These are phyloP conservation scores for Hymenopus coronatus DNA, from an alignment of 2,888 invertebrate genomes.

Conservation along the genomic window DNA sequence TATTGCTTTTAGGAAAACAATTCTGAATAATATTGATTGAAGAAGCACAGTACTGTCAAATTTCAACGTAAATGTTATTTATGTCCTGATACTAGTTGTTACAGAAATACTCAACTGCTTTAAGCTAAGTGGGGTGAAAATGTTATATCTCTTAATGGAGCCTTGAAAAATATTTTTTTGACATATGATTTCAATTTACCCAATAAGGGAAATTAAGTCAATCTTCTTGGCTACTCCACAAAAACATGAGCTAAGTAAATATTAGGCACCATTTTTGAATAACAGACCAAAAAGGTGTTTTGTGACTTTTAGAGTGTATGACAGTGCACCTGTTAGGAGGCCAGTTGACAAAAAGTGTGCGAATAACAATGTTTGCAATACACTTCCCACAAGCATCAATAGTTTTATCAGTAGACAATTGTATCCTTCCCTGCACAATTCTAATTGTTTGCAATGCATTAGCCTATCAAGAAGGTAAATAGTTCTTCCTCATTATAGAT, in stretches of 20 bases:
- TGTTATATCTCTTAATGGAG: constrained; percentile 37
- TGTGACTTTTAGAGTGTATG: constrained; percentile 38
- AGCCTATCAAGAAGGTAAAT: too few species aligned
- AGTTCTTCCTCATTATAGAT: too few species aligned
- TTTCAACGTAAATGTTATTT: too few species aligned
- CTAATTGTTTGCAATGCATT: too few species aligned
- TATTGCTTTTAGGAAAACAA: too few species aligned
- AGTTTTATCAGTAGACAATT: too few species aligned
- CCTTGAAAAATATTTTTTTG: constrained; percentile 41
- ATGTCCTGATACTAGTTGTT: constrained; percentile 20
- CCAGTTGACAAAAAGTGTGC: too few species aligned
- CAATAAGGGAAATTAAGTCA: constrained; percentile 35
- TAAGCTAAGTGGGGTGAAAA: constrained; percentile 39
- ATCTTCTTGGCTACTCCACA: constrained; percentile 39
- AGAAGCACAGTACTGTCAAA: too few species aligned
- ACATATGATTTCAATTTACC: constrained; percentile 37
- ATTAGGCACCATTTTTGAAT: constrained; percentile 39
- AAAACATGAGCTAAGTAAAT: constrained; percentile 40
- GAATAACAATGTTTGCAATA: too few species aligned
- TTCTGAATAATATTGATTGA: too few species aligned
- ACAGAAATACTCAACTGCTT: constrained; percentile 38
- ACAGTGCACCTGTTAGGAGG: constrained; percentile 36
- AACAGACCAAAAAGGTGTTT: constrained; percentile 38
- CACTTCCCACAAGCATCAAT: too few species aligned
- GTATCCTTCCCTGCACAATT: too few species aligned